Conservation (phyloP, 2,888 invertebrate genomes). For the Phania funesta region DNA sequence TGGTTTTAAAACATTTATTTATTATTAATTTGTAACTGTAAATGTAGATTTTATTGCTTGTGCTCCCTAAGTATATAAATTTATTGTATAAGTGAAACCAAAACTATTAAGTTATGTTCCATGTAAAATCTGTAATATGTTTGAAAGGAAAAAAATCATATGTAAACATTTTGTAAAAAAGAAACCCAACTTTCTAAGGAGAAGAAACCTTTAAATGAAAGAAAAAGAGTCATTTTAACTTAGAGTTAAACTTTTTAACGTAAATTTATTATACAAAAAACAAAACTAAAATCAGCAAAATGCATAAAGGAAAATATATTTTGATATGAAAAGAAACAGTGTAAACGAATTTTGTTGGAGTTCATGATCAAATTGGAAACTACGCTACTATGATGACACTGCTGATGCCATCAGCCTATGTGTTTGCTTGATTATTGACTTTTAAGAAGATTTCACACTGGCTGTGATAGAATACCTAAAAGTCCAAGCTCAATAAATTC, state of each 20-base stretch:
- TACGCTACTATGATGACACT: too few species aligned
- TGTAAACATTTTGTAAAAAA: slow-evolving; percentile 64
- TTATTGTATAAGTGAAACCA: slow-evolving; percentile 58
- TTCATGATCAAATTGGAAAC: slow-evolving; percentile 21
- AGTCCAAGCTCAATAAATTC: too few species aligned
- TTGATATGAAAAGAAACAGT: slow-evolving; percentile 39
- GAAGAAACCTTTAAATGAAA: slow-evolving; percentile 25
- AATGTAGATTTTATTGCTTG: slow-evolving; percentile 52
- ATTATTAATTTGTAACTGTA: slow-evolving; percentile 55
- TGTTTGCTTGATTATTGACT: background rate
- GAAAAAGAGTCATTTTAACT: slow-evolving; percentile 42
- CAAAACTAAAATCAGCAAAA: slow-evolving; percentile 16
- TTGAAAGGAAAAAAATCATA: slow-evolving; percentile 37
- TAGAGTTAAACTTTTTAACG: slow-evolving; percentile 54
- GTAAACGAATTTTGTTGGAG: background rate
- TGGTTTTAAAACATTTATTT: slow-evolving; percentile 43
- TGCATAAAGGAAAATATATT: slow-evolving; percentile 29
- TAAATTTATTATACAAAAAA: slow-evolving; percentile 38
- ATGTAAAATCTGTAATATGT: slow-evolving; percentile 66
- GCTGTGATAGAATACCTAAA: too few species aligned
- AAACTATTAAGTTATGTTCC: slow-evolving; percentile 61
- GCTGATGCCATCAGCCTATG: too few species aligned
- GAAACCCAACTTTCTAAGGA: slow-evolving; percentile 31
- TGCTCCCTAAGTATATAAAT: slow-evolving; percentile 14
- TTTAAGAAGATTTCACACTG: background rate